Evolutionary conservation across 2,888 invertebrate species (phyloP).

Genomic region (Amphimallon solstitiale): DNA sequence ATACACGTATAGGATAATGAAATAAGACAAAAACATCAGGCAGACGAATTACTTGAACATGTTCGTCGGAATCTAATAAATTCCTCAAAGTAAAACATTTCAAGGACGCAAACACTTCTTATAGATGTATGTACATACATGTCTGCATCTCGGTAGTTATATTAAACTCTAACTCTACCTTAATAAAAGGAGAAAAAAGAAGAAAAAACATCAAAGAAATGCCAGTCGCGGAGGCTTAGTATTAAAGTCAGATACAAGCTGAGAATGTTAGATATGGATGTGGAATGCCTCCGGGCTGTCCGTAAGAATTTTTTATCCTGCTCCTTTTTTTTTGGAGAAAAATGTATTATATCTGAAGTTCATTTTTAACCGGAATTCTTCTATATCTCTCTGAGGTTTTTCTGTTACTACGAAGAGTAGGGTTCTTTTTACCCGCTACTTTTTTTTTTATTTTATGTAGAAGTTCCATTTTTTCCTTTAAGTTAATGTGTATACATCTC

Average conservation of each 20-base stretch:
- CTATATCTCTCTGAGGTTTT: neutral
- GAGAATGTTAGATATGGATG: neutral
- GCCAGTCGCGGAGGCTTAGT: neutral
- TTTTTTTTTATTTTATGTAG: neutral
- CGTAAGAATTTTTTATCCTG: neutral
- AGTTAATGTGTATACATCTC: no score
- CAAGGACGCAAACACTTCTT: no score
- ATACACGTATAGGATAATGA: no score
- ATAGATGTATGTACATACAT: neutral
- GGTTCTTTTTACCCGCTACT: neutral
- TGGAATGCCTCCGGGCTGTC: neutral
- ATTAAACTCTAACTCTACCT: neutral
- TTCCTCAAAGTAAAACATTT: no score
- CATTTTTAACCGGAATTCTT: neutral
- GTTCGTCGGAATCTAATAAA: no score
- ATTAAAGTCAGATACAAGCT: neutral
- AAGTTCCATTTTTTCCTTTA: neutral
- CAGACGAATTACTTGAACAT: no score
- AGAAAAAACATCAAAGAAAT: slow-evolving; percentile 8
- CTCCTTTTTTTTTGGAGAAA: neutral
- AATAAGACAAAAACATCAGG: no score
- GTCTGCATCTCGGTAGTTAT: neutral
- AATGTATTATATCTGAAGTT: neutral
- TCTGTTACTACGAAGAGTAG: neutral
- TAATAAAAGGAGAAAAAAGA: neutral